Base-by-base conservation (phyloP, 1,140 invertebrate genomes). In the Lysiphlebus fabarum region DNA sequence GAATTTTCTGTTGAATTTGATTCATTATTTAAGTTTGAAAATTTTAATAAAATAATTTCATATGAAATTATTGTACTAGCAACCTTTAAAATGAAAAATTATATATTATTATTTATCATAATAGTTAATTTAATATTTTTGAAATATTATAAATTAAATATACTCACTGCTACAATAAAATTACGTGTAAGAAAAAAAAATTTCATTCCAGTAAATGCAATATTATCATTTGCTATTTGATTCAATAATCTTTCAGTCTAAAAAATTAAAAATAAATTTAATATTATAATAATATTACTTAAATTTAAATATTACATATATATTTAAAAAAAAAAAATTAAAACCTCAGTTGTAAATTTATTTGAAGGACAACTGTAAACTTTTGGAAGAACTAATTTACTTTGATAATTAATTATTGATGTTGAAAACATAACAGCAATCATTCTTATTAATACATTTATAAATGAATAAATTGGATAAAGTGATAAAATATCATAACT, bases 151-250 rank as follows among this genome's bases (percentile, higher is more conserved):
- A 7, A 45, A 36, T 7, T 48, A 47, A 38, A 26, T 26, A 47
- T 17, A 76, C 75, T 73, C 78, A 88, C 87, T 69, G 84, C 82
- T 44, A 89, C 76, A 62, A 89, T 78, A 36, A 87, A 81, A 47
- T 82, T 82, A 53, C 85, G 78, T 7, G 84, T 87, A 0, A 87
- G 79, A 1, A 80, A 79, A 69, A 87, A 88, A 64, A 87, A 86
- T 61, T 83, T 82, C 62, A 83, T 74, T 53, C 86, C 86, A 1
- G 84, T 83, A 7, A 87, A 62, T 7, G 82, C 82, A 40, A 86
- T 76, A 1, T 82, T 75, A 65, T 87, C 84, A 47, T 80, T 77
- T 7, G 79, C 75, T 1, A 86, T 78, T 74, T 85, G 85, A 51
- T 80, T 76, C 5, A 85, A 76, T 47, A 87, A 81, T 62, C 86